These are phyloP conservation scores for Sepiola atlantica DNA, from an alignment of 2,888 invertebrate genomes.

Conservation along the genomic window DNA sequence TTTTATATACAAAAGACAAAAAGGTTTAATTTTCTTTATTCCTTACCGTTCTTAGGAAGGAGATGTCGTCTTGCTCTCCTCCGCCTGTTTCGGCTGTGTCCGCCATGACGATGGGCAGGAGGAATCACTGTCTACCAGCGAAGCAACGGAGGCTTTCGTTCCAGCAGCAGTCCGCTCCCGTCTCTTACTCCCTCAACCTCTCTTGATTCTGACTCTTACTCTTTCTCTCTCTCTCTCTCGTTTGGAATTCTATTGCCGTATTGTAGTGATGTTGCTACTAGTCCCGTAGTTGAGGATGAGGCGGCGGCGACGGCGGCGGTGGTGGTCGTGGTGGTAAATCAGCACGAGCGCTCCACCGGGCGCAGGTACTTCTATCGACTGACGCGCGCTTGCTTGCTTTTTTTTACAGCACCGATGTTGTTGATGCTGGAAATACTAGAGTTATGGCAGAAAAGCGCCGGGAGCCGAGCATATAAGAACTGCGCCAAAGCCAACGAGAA, in stretches of 20 bases:
- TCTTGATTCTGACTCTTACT: not conserved
- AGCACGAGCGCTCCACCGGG: not conserved
- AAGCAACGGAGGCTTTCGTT: slow-evolving; percentile 39
- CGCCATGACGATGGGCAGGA: slow-evolving; percentile 65
- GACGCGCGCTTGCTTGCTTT: slow-evolving; percentile 32
- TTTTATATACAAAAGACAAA: not conserved
- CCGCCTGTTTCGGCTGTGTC: slow-evolving; percentile 80
- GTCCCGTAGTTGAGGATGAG: not conserved
- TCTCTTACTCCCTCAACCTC: not conserved
- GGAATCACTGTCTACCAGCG: slow-evolving; percentile 33
- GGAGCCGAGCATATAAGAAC: not conserved
- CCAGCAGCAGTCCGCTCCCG: slow-evolving; percentile 34
- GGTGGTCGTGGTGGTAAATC: no score
- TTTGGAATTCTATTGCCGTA: not conserved
- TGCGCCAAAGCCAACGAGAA: not conserved
- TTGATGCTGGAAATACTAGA: not conserved
- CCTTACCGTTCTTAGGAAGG: slow-evolving; percentile 98
- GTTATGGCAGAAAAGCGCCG: slow-evolving; percentile 11
- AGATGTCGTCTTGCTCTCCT: slow-evolving; percentile 99
- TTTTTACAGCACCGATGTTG: not conserved
- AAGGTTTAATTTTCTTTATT: not conserved
- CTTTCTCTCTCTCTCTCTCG: not conserved
- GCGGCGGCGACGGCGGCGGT: no score
- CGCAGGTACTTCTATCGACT: slow-evolving; percentile 7
- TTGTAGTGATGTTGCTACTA: not conserved